These are phyloP conservation scores for Plagodis dolabraria DNA, from an alignment of 2,888 invertebrate genomes.

Conservation along the genomic window DNA sequence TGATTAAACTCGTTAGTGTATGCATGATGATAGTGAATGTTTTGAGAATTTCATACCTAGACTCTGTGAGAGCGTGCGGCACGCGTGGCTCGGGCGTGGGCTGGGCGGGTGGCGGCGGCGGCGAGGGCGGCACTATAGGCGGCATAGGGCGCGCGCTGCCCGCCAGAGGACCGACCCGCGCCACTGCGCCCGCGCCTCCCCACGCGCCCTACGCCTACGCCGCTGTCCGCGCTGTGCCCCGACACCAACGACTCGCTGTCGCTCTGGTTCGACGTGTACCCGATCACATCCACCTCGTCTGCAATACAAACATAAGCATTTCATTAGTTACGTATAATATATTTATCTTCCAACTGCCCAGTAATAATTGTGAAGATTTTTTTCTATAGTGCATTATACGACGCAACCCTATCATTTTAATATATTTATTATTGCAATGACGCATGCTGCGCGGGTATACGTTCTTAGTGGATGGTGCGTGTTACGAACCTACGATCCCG, in stretches of 20 bases:
- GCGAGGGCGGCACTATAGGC: constrained; percentile 38
- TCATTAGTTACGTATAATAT: background rate
- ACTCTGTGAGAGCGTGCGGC: constrained; percentile 59
- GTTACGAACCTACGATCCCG: too few species aligned
- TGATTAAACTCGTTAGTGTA: background rate
- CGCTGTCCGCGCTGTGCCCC: constrained; percentile 89
- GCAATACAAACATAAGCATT: constrained; percentile 43
- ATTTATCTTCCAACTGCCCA: background rate
- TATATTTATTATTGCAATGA: too few species aligned
- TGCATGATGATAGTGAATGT: background rate
- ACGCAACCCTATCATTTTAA: too few species aligned
- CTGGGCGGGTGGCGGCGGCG: constrained; percentile 59
- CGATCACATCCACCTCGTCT: constrained; percentile 95
- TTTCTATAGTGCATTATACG: too few species aligned
- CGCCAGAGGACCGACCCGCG: constrained; percentile 5
- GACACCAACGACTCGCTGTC: constrained; percentile 93
- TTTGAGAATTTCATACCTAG: constrained; percentile 53
- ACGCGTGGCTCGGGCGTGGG: constrained; percentile 46
- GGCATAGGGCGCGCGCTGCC: constrained; percentile 57
- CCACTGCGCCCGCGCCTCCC: constrained; percentile 74
- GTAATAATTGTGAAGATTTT: too few species aligned
- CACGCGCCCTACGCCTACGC: constrained; percentile 79
- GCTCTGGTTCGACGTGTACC: constrained; percentile 93
- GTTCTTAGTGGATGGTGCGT: too few species aligned
- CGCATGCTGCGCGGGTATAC: too few species aligned